These are phyloP conservation scores for Hiodon alosoides DNA, from an alignment of 2,113 vertebrate genomes.

Conservation along the genomic window DNA sequence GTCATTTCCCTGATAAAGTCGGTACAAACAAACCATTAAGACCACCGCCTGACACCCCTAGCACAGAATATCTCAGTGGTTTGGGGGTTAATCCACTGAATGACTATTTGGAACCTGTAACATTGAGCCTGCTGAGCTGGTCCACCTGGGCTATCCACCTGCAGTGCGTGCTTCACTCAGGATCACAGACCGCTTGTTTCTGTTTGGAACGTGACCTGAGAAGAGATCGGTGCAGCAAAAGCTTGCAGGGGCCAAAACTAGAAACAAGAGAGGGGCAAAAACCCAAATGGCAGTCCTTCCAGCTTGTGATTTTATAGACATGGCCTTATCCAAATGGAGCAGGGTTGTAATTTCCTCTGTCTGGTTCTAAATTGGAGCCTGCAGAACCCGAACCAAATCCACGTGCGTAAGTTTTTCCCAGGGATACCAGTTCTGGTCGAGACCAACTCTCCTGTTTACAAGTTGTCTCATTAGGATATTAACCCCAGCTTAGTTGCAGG, in stretches of 20 bases:
- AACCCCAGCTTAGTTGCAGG: constrained; percentile 40
- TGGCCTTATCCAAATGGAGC: constrained; percentile 37
- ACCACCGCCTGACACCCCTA: not conserved
- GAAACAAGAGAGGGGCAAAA: constrained; percentile 32
- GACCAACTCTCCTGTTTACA: constrained; percentile 40
- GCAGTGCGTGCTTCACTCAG: not conserved
- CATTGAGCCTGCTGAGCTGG: not conserved
- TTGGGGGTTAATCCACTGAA: no score
- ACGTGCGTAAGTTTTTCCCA: constrained; percentile 28
- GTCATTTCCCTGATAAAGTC: constrained; percentile 2
- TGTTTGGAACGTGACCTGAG: constrained; percentile 23
- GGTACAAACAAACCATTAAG: not conserved
- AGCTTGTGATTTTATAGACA: constrained; percentile 34
- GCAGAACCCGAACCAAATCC: constrained; percentile 39
- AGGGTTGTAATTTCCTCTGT: constrained; percentile 37
- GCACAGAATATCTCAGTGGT: not conserved
- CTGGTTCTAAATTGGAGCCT: constrained; percentile 30
- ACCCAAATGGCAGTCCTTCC: constrained; percentile 31
- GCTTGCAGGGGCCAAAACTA: constrained; percentile 37
- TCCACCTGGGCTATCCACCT: not conserved
- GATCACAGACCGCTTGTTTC: not conserved
- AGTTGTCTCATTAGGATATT: constrained; percentile 46
- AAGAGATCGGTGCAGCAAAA: constrained; percentile 22
- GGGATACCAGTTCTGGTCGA: constrained; percentile 28
- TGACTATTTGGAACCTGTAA: not conserved